A percentile compares a stretch with the other conserved stretches of the same genome.
Evolutionary conservation across 2,113 vertebrate species (phyloP).

Genomic region (Caloenas nicobarica): DNA sequence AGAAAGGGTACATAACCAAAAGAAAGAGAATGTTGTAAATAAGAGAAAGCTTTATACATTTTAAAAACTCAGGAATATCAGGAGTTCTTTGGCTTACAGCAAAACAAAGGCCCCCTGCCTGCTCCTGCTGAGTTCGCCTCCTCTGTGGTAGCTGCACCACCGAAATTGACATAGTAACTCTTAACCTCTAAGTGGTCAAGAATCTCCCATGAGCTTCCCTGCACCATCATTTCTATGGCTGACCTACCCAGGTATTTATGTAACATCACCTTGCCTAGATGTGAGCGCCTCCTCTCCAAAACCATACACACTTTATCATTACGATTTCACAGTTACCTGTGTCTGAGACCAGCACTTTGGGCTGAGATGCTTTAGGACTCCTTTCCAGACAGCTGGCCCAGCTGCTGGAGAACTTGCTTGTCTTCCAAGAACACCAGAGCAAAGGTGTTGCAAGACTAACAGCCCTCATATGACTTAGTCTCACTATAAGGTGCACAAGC

Average conservation of each 20-base stretch:
- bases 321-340: neutral
- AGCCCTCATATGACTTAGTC: neutral
- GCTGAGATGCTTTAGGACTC: neutral
- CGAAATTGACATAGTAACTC: neutral
- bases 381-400: neutral
- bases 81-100: neutral
- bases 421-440: neutral
- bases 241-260: neutral
- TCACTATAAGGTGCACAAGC: neutral
- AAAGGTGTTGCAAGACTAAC: neutral
- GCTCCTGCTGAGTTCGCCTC: neutral
- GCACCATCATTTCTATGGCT: neutral
- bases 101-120: neutral
- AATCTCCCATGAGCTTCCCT: neutral
- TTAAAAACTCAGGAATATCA: neutral
- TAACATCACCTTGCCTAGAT: neutral
- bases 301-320: neutral
- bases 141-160: neutral
- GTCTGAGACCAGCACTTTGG: neutral
- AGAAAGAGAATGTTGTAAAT: neutral
- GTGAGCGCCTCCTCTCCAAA: neutral
- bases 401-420: neutral
- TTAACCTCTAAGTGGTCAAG: neutral
- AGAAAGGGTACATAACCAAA: neutral
- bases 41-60: neutral